Evolutionary conservation across 1,140 invertebrate species (phyloP).

Genomic region (Chymomyza costata): DNA sequence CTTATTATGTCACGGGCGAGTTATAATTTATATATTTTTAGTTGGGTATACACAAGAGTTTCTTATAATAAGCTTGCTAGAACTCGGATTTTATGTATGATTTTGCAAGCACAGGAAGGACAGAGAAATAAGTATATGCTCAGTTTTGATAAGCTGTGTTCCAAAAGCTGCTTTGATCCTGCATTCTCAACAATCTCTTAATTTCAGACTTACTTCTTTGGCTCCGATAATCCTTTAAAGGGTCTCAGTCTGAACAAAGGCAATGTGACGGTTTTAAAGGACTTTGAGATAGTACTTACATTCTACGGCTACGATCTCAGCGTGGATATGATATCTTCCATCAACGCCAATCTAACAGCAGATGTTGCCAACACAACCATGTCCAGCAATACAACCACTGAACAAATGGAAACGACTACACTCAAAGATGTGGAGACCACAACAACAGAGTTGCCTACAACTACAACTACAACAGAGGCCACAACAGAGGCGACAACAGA

Average conservation of each 20-base stretch:
- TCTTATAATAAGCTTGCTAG: too few relatives aligned
- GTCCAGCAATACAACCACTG: conserved; percentile 40
- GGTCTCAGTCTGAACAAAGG: conserved; percentile 86
- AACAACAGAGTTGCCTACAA: conserved; percentile 41
- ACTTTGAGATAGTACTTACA: conserved; percentile 82
- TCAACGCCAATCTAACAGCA: conserved; percentile 28
- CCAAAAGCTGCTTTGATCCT: too few relatives aligned
- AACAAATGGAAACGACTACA: conserved; percentile 43
- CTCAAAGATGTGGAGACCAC: conserved; percentile 36
- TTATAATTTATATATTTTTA: too few relatives aligned
- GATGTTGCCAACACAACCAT: conserved; percentile 32
- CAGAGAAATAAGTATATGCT: too few relatives aligned
- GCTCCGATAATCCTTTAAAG: conserved; percentile 85
- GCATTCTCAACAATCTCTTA: too few relatives aligned
- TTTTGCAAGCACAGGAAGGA: too few relatives aligned
- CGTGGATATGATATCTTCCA: conserved; percentile 62
- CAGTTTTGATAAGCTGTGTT: too few relatives aligned
- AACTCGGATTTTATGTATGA: too few relatives aligned
- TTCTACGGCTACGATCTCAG: conserved; percentile 87
- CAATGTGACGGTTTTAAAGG: conserved; percentile 82
- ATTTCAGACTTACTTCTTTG: conserved; percentile 86
- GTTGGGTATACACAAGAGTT: too few relatives aligned
- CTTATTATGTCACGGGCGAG: too few relatives aligned
- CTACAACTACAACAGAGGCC: conserved; percentile 41
- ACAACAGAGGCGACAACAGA: conserved; percentile 11